These are phyloP conservation scores for Romanomermis culicivorax DNA, from an alignment of 2,888 invertebrate genomes.

Conservation along the genomic window DNA sequence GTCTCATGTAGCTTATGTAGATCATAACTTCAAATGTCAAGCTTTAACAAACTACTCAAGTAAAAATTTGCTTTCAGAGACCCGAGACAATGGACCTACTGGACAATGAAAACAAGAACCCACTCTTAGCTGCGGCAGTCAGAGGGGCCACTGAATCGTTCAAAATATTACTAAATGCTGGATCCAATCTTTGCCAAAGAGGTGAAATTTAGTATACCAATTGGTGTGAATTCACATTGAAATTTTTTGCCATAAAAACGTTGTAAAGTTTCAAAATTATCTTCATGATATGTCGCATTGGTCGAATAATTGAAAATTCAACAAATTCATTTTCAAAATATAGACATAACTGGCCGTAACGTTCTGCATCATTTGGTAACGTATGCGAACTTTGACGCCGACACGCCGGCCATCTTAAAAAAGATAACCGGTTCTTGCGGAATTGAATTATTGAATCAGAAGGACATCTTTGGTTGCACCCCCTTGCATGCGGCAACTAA, in stretches of 20 bases:
- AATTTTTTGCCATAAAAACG: no score
- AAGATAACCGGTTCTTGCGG: not conserved
- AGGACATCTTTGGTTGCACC: conserved; percentile 52
- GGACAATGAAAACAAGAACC: conserved; percentile 58
- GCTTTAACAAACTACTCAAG: no score
- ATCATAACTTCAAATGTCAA: no score
- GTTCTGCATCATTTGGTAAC: conserved; percentile 64
- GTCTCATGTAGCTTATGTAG: no score
- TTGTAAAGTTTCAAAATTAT: no score
- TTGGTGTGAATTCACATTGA: no score
- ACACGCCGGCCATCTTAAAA: no score
- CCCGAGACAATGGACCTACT: conserved; percentile 51
- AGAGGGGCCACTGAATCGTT: conserved; percentile 63
- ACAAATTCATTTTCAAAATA: not conserved
- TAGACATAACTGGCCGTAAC: conserved; percentile 55
- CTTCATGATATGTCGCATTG: no score
- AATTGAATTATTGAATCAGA: conserved; percentile 42
- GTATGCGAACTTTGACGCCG: conserved; percentile 36
- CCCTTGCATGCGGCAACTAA: conserved; percentile 68
- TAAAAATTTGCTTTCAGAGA: conserved; percentile 42
- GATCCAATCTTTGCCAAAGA: conserved; percentile 54
- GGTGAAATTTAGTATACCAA: conserved; percentile 34
- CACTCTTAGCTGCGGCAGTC: conserved; percentile 55
- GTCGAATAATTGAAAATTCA: no score
- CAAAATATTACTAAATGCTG: conserved; percentile 45